These are phyloP conservation scores for Leucoraja ocellata DNA, from an alignment of 2,797 vertebrate genomes.

Conservation along the genomic window DNA sequence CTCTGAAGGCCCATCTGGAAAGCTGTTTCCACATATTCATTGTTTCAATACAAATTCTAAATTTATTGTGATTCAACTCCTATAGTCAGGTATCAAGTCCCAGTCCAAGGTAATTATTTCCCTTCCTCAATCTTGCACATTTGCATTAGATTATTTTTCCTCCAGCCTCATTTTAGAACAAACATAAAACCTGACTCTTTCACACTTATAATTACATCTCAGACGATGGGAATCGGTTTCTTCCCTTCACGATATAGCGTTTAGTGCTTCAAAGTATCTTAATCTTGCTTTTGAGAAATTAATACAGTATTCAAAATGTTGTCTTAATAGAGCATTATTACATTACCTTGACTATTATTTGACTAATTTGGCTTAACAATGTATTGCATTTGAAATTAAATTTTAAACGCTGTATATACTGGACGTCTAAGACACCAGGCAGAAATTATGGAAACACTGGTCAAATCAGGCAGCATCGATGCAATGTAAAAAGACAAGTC, in stretches of 20 bases:
- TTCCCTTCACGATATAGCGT: neutral
- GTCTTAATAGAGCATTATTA: neutral
- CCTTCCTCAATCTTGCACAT: neutral
- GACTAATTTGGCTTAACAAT: neutral
- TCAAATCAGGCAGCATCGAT: no score
- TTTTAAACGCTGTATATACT: no score
- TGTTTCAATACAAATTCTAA: neutral
- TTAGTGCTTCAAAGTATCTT: neutral
- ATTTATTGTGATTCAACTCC: neutral
- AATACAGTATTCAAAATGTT: neutral
- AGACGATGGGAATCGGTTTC: neutral
- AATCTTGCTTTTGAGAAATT: neutral
- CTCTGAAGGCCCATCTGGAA: neutral
- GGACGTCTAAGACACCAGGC: no score
- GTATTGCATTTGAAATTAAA: neutral
- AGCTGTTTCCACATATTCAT: neutral
- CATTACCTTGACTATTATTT: neutral
- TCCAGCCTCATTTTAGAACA: neutral
- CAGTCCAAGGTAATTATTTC: neutral
- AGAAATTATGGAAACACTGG: no score
- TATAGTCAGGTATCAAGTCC: neutral
- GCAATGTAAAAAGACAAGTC: no score
- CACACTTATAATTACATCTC: neutral
- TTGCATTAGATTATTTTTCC: neutral
- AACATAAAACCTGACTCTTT: neutral